phyloP scores from a whole-genome alignment of 2,888 invertebrate genomes.

The Drosophila paramelanica region DNA sequence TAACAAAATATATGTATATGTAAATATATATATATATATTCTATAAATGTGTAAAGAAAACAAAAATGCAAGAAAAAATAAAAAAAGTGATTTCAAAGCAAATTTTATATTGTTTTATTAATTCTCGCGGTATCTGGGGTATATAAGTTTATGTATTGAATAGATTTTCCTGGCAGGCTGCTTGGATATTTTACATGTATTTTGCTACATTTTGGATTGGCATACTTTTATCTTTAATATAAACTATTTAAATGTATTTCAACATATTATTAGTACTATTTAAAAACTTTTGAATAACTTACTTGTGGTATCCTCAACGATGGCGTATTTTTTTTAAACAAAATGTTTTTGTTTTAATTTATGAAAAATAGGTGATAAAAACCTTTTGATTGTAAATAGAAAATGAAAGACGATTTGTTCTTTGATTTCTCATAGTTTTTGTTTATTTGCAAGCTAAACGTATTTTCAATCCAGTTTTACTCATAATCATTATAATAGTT shows the following conservation, averaged over 20 bases:
- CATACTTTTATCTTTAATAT: too few species aligned
- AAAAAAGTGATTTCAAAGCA: constrained; percentile 61
- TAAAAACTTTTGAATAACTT: too few species aligned
- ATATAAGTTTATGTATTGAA: too few species aligned
- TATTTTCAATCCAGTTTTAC: constrained; percentile 63
- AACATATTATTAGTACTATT: too few species aligned
- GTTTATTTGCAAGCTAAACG: constrained; percentile 74
- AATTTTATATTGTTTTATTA: not conserved
- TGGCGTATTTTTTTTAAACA: too few species aligned
- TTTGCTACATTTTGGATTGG: too few species aligned
- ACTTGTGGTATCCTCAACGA: too few species aligned
- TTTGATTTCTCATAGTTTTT: constrained; percentile 50
- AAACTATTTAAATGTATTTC: too few species aligned
- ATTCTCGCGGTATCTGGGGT: not conserved
- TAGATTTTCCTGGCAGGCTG: too few species aligned
- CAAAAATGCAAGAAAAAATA: constrained; percentile 65
- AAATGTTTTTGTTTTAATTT: too few species aligned
- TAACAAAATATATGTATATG: constrained; percentile 44
- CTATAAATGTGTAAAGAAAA: constrained; percentile 76
- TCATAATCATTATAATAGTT: constrained; percentile 69
- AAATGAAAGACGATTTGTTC: constrained; percentile 12
- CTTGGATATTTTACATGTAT: too few species aligned
- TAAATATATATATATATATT: constrained; percentile 45
- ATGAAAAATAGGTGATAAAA: too few species aligned
- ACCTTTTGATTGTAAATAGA: not conserved